Conservation (phyloP, 2,888 invertebrate genomes). For the Ptychoptera contaminata region DNA sequence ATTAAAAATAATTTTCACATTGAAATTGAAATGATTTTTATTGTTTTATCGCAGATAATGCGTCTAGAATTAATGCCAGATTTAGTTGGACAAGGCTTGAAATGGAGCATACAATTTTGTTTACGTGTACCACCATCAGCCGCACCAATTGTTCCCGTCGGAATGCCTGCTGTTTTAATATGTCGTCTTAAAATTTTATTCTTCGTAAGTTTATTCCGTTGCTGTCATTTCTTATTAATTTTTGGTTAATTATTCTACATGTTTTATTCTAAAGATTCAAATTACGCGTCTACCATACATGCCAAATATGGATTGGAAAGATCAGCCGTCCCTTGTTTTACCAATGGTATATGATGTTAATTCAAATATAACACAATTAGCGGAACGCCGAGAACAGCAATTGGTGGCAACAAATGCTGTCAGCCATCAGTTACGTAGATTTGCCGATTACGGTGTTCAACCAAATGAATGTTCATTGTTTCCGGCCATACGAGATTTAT, state of each 20-base stretch:
- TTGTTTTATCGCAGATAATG: constrained; percentile 19
- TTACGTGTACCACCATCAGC: constrained; percentile 81
- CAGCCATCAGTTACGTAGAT: constrained; percentile 47
- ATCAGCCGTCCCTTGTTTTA: constrained; percentile 59
- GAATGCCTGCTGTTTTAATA: constrained; percentile 73
- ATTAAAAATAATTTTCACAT: neutral
- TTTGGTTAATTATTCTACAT: neutral
- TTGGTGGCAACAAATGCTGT: constrained; percentile 46
- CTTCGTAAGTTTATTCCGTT: constrained; percentile 51
- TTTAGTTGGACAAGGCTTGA: constrained; percentile 42
- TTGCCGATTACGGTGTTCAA: constrained; percentile 53
- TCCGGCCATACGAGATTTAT: constrained; percentile 77
- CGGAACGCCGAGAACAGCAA: constrained; percentile 61
- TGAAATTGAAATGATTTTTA: neutral
- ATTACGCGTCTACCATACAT: constrained; percentile 50
- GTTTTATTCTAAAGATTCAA: constrained; percentile 41
- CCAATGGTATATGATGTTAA: constrained; percentile 83
- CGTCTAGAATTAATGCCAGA: constrained; percentile 44
- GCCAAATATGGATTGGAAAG: constrained; percentile 44
- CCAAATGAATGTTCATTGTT: constrained; percentile 84
- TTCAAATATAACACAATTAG: constrained; percentile 72
- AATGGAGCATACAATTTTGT: constrained; percentile 87
- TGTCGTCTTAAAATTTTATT: constrained; percentile 80
- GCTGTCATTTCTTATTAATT: neutral
- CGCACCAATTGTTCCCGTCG: constrained; percentile 74